These are phyloP conservation scores for Paramormyrops hopkinsi DNA, from an alignment of 2,797 vertebrate species.

Conservation along the genomic window DNA sequence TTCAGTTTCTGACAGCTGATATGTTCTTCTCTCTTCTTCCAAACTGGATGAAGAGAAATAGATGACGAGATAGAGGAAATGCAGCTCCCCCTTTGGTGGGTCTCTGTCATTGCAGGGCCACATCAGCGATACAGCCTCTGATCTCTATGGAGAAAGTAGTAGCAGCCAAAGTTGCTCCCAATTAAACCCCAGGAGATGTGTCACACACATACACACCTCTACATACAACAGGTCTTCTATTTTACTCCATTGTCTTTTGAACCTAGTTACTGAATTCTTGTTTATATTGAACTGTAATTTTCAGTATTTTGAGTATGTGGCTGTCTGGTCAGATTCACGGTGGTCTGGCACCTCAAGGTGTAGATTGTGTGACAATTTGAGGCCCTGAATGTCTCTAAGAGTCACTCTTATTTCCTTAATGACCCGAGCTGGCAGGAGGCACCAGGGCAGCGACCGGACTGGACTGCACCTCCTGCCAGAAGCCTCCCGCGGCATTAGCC, in stretches of 20 bases:
- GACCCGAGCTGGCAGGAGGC: neutral
- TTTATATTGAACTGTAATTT: neutral
- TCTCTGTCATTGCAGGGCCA: neutral
- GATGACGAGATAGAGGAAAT: neutral
- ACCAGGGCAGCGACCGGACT: neutral
- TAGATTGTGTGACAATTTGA: neutral
- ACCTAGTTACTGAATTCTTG: neutral
- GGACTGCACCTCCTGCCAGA: neutral
- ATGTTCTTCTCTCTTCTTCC: neutral
- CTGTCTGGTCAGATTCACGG: neutral
- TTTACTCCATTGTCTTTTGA: neutral
- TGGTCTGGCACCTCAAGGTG: neutral
- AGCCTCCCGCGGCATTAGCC: neutral
- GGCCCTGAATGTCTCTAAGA: neutral
- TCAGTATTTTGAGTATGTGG: neutral
- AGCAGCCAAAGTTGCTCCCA: neutral
- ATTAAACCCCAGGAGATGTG: neutral
- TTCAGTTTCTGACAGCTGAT: neutral
- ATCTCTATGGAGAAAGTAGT: neutral
- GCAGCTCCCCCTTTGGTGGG: neutral
- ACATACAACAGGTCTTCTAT: neutral
- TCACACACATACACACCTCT: neutral
- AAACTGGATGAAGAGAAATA: neutral
- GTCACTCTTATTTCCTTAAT: neutral
- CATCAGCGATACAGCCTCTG: neutral